Evolutionary conservation across 2,113 vertebrate species (phyloP).

Genomic region (Menura novaehollandiae): DNA sequence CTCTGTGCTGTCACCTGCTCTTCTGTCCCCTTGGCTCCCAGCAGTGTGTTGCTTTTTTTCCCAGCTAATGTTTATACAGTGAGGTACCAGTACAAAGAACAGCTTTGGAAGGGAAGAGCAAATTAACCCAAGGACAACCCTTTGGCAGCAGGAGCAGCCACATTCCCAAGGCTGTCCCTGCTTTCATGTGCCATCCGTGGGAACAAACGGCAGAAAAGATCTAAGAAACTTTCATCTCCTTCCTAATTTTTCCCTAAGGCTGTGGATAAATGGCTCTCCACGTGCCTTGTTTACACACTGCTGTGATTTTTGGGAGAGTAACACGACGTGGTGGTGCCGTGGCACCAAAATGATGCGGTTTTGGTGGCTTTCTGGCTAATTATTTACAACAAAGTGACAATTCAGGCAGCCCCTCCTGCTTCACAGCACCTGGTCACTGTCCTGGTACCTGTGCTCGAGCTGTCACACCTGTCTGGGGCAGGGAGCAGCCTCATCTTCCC

Average conservation of each 20-base stretch:
- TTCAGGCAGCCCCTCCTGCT: neutral
- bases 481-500: neutral
- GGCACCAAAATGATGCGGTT: fast-evolving
- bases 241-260: neutral
- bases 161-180: neutral
- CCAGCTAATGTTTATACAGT: neutral
- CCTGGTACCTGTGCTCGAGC: fast-evolving
- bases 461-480: neutral
- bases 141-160: neutral
- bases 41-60: neutral
- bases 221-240: neutral
- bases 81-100: neutral
- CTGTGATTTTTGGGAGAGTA: fast-evolving
- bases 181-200: neutral
- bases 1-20: neutral
- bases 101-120: neutral
- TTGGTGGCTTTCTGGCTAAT: fast-evolving
- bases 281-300: neutral
- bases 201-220: neutral
- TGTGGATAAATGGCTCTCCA: fast-evolving
- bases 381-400: neutral
- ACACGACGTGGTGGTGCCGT: fast-evolving
- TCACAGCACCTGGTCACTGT: neutral
- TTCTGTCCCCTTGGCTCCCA: neutral
- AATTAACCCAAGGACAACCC: fast-evolving